A percentile compares a stretch with the other conserved stretches of the same genome.
These are phyloP conservation scores for Drymodes brunneopygia DNA, from an alignment of 2,113 vertebrate genomes.

Conservation along the genomic window DNA sequence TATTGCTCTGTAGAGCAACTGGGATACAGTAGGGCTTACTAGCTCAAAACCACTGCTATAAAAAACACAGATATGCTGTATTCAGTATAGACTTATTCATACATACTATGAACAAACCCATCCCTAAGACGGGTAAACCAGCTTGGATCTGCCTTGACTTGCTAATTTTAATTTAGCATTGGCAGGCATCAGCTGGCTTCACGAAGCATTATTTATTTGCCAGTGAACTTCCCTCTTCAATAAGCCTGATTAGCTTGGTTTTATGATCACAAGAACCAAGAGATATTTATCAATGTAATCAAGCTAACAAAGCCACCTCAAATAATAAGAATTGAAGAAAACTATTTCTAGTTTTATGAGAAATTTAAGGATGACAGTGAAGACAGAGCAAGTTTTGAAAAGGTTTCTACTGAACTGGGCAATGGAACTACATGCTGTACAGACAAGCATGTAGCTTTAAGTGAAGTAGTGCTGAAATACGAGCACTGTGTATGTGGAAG, in stretches of 20 bases:
- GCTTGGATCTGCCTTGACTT: background rate
- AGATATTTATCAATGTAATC: background rate
- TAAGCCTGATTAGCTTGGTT: background rate
- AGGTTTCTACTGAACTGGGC: background rate
- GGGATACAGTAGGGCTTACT: background rate
- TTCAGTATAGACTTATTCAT: background rate
- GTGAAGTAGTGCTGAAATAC: background rate
- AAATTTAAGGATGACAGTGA: background rate
- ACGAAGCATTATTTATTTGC: background rate
- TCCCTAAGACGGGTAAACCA: background rate
- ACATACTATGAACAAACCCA: background rate
- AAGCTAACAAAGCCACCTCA: background rate
- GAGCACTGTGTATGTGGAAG: background rate
- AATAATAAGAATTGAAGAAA: background rate
- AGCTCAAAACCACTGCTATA: background rate
- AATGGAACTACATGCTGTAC: background rate
- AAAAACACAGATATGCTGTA: background rate
- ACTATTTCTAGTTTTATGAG: background rate
- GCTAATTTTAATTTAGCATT: background rate
- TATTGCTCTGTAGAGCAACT: accelerated
- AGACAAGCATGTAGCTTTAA: background rate
- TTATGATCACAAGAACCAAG: background rate
- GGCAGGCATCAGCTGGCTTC: background rate
- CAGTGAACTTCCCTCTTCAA: background rate
- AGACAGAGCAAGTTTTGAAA: background rate